Percentiles rank a stretch among this genome's conserved stretches.
phyloP scores from a whole-genome alignment of 23 tunicate genomes.

The Aplidium turbinatum region DNA sequence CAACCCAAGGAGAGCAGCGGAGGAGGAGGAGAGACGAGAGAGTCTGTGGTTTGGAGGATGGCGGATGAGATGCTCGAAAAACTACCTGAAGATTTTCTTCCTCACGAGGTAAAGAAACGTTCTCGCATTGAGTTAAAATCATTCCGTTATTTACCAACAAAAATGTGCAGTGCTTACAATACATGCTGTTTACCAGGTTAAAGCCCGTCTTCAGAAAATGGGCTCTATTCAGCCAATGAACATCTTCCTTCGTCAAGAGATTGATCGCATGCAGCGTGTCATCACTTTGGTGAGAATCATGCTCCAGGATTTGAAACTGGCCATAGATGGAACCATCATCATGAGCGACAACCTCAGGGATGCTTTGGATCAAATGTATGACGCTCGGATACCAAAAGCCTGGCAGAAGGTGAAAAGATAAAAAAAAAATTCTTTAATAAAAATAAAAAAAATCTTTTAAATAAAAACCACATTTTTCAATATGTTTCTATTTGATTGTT shows the following conservation, averaged over 20 bases:
- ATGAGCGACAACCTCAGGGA: conserved; percentile 84
- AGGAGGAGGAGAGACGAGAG: conserved; percentile 84
- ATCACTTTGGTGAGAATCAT: conserved; percentile 59
- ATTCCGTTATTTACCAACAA: not conserved
- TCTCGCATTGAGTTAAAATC: not conserved
- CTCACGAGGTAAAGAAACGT: conserved; percentile 53
- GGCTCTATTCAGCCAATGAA: conserved; percentile 91
- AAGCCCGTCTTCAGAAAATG: conserved; percentile 82
- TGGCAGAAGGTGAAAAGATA: conserved; percentile 63
- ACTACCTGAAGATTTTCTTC: conserved; percentile 68
- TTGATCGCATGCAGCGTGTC: conserved; percentile 84
- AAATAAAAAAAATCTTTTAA: too few species aligned
- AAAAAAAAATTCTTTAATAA: not conserved
- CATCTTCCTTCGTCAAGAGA: conserved; percentile 88
- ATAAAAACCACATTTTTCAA: too few species aligned
- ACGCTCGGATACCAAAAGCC: conserved; percentile 79
- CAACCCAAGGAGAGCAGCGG: conserved; percentile 91
- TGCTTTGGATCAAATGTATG: conserved; percentile 88
- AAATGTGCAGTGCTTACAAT: not conserved
- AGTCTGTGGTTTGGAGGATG: conserved; percentile 80
- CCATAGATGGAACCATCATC: conserved; percentile 90
- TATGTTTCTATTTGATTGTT: too few species aligned
- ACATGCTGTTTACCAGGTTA: conserved; percentile 28
- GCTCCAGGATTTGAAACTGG: conserved; percentile 64
- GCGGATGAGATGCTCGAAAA: conserved; percentile 89